Evolutionary conservation across 2,888 invertebrate genomes (phyloP), one percentile per base, ranked within the genome.

Genomic region (Uloborus plumipes): DNA sequence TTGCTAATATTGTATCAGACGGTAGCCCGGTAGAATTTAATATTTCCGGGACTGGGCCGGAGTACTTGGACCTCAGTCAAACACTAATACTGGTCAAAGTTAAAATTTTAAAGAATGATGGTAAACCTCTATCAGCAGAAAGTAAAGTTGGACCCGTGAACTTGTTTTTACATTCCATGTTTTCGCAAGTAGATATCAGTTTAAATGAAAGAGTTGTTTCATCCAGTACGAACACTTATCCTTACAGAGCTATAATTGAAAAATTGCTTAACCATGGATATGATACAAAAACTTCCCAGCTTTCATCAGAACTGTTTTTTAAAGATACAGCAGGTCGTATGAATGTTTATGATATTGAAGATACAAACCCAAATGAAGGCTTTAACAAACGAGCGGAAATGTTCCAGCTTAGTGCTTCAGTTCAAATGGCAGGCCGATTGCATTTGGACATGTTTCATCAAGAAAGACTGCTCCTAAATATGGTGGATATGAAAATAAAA

Each of bases 371-470:
- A n/a, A 75, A 79, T 15, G 73, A 72, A 9, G 79, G 79, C 9
- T 66, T 79, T 31, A 22, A 18, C 1, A 79, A 72, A 58, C 18
- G 75, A 26, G 31, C 62, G 0, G 39, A 22, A 31, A 53, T 75
- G 7, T 62, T 69, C 47, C 7, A 53, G 47, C 6, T 26, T 4
- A 69, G 71, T 62, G n/a, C 22, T 3, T 26, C 51, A 4, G 65
- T 84, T 2, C 81, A 85, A 20, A 72, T 80, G 72, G 70, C 73
- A 15, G 80, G 76, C 0, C 2, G 47, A 16, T 22, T 85, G 15
- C 81, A 84, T 51, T 1, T 64, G 14, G 84, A 85, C 61, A 53
- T 84, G n/a, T 76, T 74, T 59, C 16, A 73, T 50, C 77, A 84
- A 70, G 49, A 70, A 1, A 64, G 72, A 65, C 39, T 66, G 14